Percentiles rank a stretch among this genome's conserved stretches.
Conservation (phyloP, 2,797 vertebrate species). For the Urophycis tenuis region DNA sequence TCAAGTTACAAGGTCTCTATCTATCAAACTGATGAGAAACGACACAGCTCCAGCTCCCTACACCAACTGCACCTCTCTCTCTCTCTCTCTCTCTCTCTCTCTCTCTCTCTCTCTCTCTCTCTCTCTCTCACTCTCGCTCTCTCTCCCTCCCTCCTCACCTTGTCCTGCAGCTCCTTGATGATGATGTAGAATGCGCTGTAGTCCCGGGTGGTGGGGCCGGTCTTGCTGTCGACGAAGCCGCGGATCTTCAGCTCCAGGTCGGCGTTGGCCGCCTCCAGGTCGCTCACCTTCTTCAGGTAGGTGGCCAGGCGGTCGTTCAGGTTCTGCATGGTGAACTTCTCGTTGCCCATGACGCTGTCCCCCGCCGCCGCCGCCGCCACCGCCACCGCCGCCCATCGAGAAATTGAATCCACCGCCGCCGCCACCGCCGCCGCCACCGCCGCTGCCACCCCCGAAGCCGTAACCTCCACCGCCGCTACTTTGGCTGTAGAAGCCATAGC, state of each 20-base stretch:
- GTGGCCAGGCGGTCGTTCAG: not conserved
- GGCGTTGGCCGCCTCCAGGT: not conserved
- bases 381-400: no score
- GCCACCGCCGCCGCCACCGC: not conserved
- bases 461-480: not conserved
- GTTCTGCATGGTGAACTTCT: slow-evolving; percentile 1
- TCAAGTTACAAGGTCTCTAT: not conserved
- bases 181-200: not conserved
- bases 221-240: not conserved
- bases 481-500: no score
- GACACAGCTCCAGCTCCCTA: not conserved
- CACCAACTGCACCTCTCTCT: not conserved
- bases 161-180: not conserved
- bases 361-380: not conserved
- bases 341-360: not conserved
- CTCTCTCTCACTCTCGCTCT: not conserved
- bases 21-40: not conserved
- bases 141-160: not conserved
- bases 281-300: not conserved
- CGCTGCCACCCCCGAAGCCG: not conserved
- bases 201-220: no score
- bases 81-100: not conserved
- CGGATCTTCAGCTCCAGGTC: not conserved
- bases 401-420: not conserved
- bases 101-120: not conserved